Evolutionary conservation across 1,140 invertebrate genomes (phyloP).

Genomic region (Dryas iulia): DNA sequence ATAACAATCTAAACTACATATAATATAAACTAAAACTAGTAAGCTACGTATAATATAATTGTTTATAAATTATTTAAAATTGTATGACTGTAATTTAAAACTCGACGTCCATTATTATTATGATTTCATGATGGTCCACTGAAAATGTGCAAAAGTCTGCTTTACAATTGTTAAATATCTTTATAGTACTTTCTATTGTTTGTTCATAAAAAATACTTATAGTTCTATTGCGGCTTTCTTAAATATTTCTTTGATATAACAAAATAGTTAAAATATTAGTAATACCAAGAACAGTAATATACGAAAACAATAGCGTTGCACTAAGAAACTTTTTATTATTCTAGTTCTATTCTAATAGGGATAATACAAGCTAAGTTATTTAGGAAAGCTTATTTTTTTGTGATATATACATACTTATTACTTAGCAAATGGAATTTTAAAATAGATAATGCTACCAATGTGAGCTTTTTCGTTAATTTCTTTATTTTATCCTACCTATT

Average conservation of each 20-base stretch:
- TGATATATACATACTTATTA: too few relatives aligned
- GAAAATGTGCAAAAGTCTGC: background rate
- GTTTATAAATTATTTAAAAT: too few relatives aligned
- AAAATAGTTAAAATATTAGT: background rate
- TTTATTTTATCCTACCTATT: too few relatives aligned
- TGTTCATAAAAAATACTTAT: background rate
- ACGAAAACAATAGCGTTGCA: background rate
- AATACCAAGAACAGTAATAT: background rate
- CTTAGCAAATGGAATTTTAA: too few relatives aligned
- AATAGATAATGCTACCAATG: too few relatives aligned
- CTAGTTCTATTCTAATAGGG: background rate
- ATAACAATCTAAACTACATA: too few relatives aligned
- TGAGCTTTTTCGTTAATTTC: too few relatives aligned
- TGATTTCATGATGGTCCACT: too few relatives aligned
- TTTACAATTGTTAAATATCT: background rate
- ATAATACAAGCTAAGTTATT: background rate
- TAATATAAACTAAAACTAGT: too few relatives aligned
- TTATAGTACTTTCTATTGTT: background rate
- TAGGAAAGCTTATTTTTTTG: background rate
- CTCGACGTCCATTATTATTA: too few relatives aligned
- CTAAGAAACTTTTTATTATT: background rate
- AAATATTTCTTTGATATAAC: background rate
- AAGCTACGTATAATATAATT: too few relatives aligned
- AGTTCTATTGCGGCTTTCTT: background rate
- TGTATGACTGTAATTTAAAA: too few relatives aligned